phyloP scores from a whole-genome alignment of 2,888 invertebrate genomes.

The Dryococelus australis region DNA sequence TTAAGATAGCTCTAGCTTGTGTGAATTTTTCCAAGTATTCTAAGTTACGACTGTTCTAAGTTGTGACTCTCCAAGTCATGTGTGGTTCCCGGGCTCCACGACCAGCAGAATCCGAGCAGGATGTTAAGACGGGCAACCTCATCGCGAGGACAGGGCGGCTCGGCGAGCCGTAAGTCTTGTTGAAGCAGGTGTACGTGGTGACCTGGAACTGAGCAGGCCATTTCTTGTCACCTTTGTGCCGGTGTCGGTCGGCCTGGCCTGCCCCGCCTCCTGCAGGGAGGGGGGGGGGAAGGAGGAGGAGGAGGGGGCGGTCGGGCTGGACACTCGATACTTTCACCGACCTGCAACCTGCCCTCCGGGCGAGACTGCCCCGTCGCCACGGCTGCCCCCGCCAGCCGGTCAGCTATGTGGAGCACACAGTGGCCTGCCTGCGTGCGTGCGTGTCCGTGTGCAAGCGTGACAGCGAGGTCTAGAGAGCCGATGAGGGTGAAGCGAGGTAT shows the following conservation, averaged over 20 bases:
- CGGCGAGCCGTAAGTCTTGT: not conserved
- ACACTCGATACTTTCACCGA: constrained; percentile 11
- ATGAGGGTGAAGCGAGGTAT: too few relatives aligned
- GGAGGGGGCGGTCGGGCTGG: not conserved
- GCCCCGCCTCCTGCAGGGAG: not conserved
- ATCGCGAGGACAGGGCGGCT: too few relatives aligned
- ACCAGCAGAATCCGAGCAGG: too few relatives aligned
- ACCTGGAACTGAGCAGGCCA: not conserved
- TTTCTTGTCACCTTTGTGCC: constrained; percentile 12
- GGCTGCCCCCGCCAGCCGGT: not conserved
- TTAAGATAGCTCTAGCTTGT: too few relatives aligned
- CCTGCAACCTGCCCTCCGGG: not conserved
- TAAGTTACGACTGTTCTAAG: too few relatives aligned
- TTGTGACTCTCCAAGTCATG: too few relatives aligned
- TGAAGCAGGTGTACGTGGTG: not conserved
- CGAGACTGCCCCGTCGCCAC: not conserved
- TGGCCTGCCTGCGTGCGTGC: not conserved
- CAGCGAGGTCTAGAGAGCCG: too few relatives aligned
- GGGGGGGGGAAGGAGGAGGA: not conserved
- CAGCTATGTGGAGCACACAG: not conserved
- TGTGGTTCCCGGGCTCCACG: too few relatives aligned
- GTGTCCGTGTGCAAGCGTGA: too few relatives aligned
- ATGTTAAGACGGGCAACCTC: too few relatives aligned
- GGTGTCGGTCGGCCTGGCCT: not conserved
- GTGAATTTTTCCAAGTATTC: too few relatives aligned